phyloP scores from a whole-genome alignment of 2,797 vertebrate genomes.

The Pantherophis alleghaniensis region DNA sequence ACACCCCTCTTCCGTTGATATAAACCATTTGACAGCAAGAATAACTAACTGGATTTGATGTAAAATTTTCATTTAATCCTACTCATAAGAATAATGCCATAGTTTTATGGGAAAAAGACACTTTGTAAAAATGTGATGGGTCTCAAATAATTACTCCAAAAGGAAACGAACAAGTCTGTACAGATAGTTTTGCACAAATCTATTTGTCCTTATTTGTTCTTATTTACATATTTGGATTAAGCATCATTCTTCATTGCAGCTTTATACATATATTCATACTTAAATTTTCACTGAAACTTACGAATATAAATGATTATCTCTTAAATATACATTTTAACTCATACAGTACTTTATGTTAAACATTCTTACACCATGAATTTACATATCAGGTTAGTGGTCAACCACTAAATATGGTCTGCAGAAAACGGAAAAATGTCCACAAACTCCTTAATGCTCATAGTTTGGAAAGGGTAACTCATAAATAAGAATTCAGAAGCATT shows the following conservation, averaged over 20 bases:
- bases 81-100: slow-evolving; percentile 39
- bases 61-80: slow-evolving; percentile 45
- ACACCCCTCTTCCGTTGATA: background rate
- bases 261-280: slow-evolving; percentile 65
- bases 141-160: slow-evolving; percentile 48
- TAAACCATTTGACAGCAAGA: background rate
- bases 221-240: slow-evolving; percentile 65
- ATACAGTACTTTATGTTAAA: slow-evolving; percentile 31
- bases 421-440: slow-evolving; percentile 29
- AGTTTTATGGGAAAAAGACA: slow-evolving; percentile 38
- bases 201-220: slow-evolving; percentile 42
- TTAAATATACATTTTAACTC: slow-evolving; percentile 62
- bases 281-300: slow-evolving; percentile 57
- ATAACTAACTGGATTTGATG: background rate
- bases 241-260: slow-evolving; percentile 46
- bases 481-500: background rate
- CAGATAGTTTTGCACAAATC: slow-evolving; percentile 64
- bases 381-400: slow-evolving; percentile 26
- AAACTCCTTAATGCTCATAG: slow-evolving; percentile 33
- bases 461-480: background rate
- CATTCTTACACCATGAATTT: slow-evolving; percentile 24
- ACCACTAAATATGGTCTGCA: background rate
- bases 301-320: slow-evolving; percentile 54
- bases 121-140: slow-evolving; percentile 37
- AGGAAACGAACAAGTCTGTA: slow-evolving; percentile 48